phyloP scores from a whole-genome alignment of 2,888 invertebrate species.

The Villa cingulata region DNA sequence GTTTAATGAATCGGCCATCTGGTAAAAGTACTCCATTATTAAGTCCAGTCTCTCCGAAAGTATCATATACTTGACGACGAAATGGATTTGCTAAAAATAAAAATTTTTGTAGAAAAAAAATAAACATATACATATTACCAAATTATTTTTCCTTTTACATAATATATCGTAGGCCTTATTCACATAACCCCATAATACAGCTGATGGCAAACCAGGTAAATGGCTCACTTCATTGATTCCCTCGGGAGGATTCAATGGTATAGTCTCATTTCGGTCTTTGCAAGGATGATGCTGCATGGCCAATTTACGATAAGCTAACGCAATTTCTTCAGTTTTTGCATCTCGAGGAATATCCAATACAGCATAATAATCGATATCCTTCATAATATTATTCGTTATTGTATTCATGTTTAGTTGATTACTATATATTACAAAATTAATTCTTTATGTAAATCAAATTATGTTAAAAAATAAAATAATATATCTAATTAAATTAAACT shows the following conservation, averaged over 20 bases:
- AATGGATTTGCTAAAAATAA: constrained; percentile 40
- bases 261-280: constrained; percentile 33
- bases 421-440: no score
- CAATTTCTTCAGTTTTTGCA: constrained; percentile 54
- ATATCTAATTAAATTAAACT: no score
- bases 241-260: constrained; percentile 40
- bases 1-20: constrained; percentile 47
- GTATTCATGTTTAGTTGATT: no score
- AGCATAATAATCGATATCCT: constrained; percentile 58
- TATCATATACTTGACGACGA: constrained; percentile 66
- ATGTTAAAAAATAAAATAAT: no score
- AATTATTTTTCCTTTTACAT: constrained; percentile 18
- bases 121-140: not conserved
- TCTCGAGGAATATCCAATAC: constrained; percentile 53
- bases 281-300: constrained; percentile 40
- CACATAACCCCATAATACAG: constrained; percentile 34
- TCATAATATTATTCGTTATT: no score
- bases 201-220: constrained; percentile 20
- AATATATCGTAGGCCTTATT: constrained; percentile 72
- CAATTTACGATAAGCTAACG: constrained; percentile 48
- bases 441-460: no score
- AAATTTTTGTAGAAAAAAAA: constrained; percentile 8
- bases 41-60: constrained; percentile 78
- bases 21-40: constrained; percentile 66
- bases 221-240: constrained; percentile 19